Base-by-base conservation (phyloP, 2,797 vertebrate species). In the Cuniculus paca region DNA sequence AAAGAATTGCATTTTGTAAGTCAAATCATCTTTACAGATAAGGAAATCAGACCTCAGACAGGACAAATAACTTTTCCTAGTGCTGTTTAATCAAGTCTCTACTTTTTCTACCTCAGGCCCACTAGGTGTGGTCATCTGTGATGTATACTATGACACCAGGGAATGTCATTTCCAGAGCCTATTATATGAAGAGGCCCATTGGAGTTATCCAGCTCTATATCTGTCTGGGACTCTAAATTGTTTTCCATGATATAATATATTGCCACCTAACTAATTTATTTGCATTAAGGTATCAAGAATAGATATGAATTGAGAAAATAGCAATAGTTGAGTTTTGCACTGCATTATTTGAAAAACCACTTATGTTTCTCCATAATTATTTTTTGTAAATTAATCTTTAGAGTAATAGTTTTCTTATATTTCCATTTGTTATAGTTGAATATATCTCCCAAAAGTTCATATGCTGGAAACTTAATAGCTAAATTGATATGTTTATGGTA, bases 11-110 rank as follows among this genome's bases (percentile, higher is more conserved):
- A 81, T 60, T 11, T 75, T 7, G 0, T 31, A 91, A 42, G 4
- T 85, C 90, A 96, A 95, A 72, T 87, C 3, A 45, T 85, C 19
- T 92, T 97, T 90, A 78, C n/a, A 80, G 13, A 48, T 75, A 83
- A 96, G 36, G n/a, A 90, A 78, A 75, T 11, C 1, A 85, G 79
- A 5, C 14, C 16, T 78, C n/a, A 82, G 36, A 86, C 45, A 88
- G 26, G 91, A 17, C 1, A 87, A 87, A 48, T 68, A 84, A 78
- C 34, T 88, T 96, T 84, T 4, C 14, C 14, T 60, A 77, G 12
- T 16, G 17, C 52, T 90, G 31, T 70, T 88, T 74, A 85, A 72
- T 91, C 8, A 52, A 39, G 61, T 63, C n/a, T 93, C 5, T 34
- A 26, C 56, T 48, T 16, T 79, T 6, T 90, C 54, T 72, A 45